Conservation (phyloP, 2,888 invertebrate species). For the Synergus umbraculus region DNA sequence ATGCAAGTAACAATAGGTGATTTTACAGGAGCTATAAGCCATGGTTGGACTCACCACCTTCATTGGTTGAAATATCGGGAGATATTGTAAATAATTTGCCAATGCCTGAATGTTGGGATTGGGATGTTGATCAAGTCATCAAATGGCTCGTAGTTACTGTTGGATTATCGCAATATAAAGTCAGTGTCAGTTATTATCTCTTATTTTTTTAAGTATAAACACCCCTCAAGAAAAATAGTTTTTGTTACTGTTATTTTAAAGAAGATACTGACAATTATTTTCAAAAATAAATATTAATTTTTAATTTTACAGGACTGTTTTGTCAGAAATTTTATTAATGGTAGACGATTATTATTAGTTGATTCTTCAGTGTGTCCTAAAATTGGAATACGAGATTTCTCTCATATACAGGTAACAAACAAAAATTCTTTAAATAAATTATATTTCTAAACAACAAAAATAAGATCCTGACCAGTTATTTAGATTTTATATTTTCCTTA, state of each 20-base stretch:
- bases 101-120: constrained; percentile 77
- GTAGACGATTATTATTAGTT: constrained; percentile 55
- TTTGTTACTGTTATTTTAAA: neutral
- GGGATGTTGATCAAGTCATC: constrained; percentile 78
- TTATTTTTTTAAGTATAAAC: neutral
- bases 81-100: constrained; percentile 75
- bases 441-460: neutral
- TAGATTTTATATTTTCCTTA: neutral
- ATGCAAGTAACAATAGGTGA: neutral
- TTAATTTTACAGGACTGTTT: constrained; percentile 53
- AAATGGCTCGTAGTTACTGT: constrained; percentile 78
- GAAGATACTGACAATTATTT: neutral
- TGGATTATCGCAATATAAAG: constrained; percentile 75
- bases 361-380: constrained; percentile 52
- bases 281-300: constrained; percentile 71
- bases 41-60: constrained; percentile 54
- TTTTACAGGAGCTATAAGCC: constrained; percentile 41
- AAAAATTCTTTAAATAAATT: neutral
- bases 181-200: neutral
- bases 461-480: neutral
- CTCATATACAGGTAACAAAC: constrained; percentile 51
- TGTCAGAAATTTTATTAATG: constrained; percentile 55
- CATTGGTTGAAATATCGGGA: constrained; percentile 78
- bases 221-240: no score
- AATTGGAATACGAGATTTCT: constrained; percentile 57